A percentile compares a stretch with the other conserved stretches of the same genome.
Evolutionary conservation across 2,797 vertebrate genomes (phyloP).

Genomic region (Luscinia luscinia): DNA sequence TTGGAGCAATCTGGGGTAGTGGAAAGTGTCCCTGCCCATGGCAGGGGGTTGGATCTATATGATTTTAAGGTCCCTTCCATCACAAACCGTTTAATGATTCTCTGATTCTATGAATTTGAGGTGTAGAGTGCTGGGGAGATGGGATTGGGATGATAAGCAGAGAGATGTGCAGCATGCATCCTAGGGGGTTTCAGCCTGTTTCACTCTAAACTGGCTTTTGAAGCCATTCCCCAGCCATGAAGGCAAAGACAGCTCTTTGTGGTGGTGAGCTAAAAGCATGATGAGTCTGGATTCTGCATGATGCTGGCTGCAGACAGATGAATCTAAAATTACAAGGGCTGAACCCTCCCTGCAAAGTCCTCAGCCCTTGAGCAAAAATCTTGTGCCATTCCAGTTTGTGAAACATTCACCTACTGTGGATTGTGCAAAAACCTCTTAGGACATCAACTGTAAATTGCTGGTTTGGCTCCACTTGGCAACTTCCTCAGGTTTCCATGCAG

Average conservation of each 20-base stretch:
- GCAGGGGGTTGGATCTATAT: accelerated
- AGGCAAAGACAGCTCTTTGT: background rate
- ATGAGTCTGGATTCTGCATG: background rate
- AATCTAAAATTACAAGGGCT: background rate
- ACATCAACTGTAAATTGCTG: constrained; percentile 36
- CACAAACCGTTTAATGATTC: background rate
- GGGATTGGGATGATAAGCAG: background rate
- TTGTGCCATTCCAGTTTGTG: constrained; percentile 1
- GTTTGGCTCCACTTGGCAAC: constrained; percentile 13
- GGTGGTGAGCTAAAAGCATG: background rate
- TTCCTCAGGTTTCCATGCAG: constrained; percentile 36
- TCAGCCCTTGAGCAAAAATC: background rate
- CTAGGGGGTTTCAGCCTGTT: background rate
- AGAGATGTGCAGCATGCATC: background rate
- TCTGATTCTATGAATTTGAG: background rate
- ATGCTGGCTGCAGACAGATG: background rate
- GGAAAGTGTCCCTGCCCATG: background rate
- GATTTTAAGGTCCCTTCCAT: background rate
- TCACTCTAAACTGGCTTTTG: background rate
- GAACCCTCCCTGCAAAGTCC: background rate
- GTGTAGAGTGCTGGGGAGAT: background rate
- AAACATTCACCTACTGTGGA: background rate
- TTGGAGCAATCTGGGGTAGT: background rate
- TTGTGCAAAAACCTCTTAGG: constrained; percentile 52
- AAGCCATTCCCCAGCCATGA: background rate